Base-by-base conservation (phyloP, 2,797 vertebrate genomes). In the Triplophysa bombifrons region DNA sequence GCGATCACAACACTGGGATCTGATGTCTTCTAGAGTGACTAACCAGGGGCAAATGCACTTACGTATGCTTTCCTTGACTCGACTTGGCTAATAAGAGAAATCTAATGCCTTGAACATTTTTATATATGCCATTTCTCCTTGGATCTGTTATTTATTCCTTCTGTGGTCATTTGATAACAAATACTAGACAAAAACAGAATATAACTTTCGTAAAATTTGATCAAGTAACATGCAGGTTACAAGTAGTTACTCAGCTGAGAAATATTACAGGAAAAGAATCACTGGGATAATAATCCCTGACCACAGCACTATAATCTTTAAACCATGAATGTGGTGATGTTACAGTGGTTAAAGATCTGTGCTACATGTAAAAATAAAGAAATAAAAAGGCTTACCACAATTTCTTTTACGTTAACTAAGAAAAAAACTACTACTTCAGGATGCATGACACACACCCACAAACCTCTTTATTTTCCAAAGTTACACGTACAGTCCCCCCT, bases 401-500 rank as follows among this genome's bases (percentile, higher is more conserved):
- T 3, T 30, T 56, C 46, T 20, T 30, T 65, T 51, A 48, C 13
- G 3, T 13, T 48, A 48, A 10, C 41, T 9, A 41, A 14, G 46
- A 48, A 14, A 48, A 48, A 14, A 11, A 46, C 4, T 2, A 60
- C 22, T 56, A 58, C 55, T 58, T 10, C 55, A 38, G 34, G 7
- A 34, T 14, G 25, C 25, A 30, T 61, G 14, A 60, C 20, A 25
- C 20, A 25, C 17, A 17, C 4, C 7, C 56, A 65, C 3, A 19
- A 3, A n/a, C 19, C 8, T 41, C 17, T 65, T 41, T n/a, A 65
- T 41, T 11, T 51, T 17, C 10, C 55, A 38, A 55, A 56, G 20
- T 38, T 63, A 67, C 81, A 70, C 17, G 13, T 68, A 56, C 63
- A 53, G 6, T 63, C 72, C 2, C 65, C 19, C 19, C 84, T 68